phyloP scores from a whole-genome alignment of 2,113 vertebrate species.

The Antechinus flavipes region DNA sequence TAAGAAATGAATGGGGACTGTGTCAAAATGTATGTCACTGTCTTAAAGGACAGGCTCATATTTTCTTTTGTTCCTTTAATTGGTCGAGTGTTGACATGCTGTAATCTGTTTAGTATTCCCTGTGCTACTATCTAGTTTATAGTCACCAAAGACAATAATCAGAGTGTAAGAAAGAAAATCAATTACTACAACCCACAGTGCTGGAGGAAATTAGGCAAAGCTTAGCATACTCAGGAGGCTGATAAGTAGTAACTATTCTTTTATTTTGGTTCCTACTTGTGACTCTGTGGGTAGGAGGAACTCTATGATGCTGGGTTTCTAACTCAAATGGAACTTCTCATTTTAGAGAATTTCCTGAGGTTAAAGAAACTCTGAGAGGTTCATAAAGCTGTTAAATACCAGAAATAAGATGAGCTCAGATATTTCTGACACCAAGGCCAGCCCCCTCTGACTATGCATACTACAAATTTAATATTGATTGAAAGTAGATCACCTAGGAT shows the following conservation, averaged over 20 bases:
- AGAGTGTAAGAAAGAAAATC: background rate
- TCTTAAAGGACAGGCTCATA: conserved; percentile 22
- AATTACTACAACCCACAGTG: background rate
- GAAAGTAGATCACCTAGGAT: background rate
- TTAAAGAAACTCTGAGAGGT: background rate
- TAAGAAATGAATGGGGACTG: background rate
- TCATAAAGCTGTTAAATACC: background rate
- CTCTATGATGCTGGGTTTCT: background rate
- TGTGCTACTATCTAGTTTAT: conserved; percentile 5
- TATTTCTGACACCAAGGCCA: background rate
- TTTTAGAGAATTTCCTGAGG: background rate
- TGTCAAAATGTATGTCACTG: background rate
- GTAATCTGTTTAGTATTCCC: conserved; percentile 51
- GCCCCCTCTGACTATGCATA: background rate
- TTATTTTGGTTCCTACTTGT: background rate
- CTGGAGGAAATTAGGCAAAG: conserved; percentile 31
- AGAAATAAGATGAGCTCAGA: background rate
- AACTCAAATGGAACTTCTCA: background rate
- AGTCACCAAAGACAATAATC: background rate
- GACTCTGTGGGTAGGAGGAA: background rate
- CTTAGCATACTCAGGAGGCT: conserved; percentile 30
- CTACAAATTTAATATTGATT: background rate
- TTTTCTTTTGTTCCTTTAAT: conserved; percentile 25
- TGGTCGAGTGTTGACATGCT: background rate
- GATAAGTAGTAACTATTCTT: conserved; percentile 12